A percentile compares a stretch with the other conserved stretches of the same genome.
phyloP scores from a whole-genome alignment of 2,888 invertebrate species.

The Helobdella robusta region DNA sequence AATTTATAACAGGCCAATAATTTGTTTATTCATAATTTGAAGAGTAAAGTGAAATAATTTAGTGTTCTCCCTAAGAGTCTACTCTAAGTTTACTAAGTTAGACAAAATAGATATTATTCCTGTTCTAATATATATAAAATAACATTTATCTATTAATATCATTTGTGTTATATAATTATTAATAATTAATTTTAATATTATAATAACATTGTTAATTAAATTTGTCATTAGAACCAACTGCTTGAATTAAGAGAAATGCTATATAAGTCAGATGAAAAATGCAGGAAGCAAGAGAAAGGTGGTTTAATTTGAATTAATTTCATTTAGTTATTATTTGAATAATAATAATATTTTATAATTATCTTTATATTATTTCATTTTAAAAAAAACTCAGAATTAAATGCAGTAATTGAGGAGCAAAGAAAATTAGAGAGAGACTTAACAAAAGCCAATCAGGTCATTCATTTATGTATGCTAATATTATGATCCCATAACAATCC shows the following conservation, averaged over 20 bases:
- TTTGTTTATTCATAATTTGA: too few species aligned
- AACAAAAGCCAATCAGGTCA: too few species aligned
- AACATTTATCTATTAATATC: neutral
- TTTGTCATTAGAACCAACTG: conserved; percentile 51
- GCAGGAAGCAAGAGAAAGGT: conserved; percentile 48
- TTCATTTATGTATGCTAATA: conserved; percentile 1
- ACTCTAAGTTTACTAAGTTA: too few species aligned
- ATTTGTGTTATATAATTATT: neutral
- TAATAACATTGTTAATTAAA: too few species aligned
- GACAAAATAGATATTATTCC: too few species aligned
- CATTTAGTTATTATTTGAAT: neutral
- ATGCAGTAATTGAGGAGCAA: too few species aligned
- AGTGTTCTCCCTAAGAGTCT: too few species aligned
- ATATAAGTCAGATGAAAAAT: conserved; percentile 49
- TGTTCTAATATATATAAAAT: too few species aligned
- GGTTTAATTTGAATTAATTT: neutral
- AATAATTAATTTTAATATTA: conserved; percentile 24
- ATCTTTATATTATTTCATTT: neutral
- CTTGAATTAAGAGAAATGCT: conserved; percentile 50
- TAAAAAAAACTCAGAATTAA: neutral
- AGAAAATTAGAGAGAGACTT: too few species aligned
- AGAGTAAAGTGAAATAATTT: too few species aligned
- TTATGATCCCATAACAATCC: too few species aligned
- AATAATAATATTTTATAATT: neutral
- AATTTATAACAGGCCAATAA: too few species aligned